Percentiles rank a stretch among this genome's conserved stretches.
These are phyloP conservation scores for Drosophila neutralis DNA, from an alignment of 2,888 invertebrate species.

Conservation along the genomic window DNA sequence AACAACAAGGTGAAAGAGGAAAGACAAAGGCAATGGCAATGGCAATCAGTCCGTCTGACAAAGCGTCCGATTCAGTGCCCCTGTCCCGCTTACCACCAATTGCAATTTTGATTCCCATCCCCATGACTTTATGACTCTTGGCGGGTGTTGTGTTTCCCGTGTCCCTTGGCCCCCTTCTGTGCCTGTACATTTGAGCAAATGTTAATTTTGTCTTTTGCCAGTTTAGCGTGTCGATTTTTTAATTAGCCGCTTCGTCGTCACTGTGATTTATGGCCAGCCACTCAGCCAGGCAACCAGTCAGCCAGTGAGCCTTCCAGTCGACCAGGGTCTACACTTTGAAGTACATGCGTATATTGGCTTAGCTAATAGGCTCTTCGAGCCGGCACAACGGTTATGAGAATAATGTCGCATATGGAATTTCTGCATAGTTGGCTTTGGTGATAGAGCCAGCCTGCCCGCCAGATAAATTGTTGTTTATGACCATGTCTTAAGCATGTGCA, in stretches of 20 bases:
- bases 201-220: constrained; percentile 79
- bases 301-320: background rate
- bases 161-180: constrained; percentile 4
- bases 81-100: constrained; percentile 4
- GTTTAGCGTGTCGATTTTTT: constrained; percentile 81
- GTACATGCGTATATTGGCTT: constrained; percentile 68
- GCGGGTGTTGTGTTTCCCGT: constrained; percentile 42
- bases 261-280: constrained; percentile 73
- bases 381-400: constrained; percentile 65
- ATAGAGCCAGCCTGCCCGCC: constrained; percentile 40
- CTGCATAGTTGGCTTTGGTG: constrained; percentile 60
- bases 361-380: constrained; percentile 72
- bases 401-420: constrained; percentile 77
- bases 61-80: constrained; percentile 35
- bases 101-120: constrained; percentile 48
- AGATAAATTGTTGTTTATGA: constrained; percentile 66
- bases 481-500: constrained; percentile 56
- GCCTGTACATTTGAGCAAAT: constrained; percentile 51
- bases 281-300: constrained; percentile 23
- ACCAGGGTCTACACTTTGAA: constrained; percentile 64
- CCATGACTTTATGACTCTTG: constrained; percentile 41
- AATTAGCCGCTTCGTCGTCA: constrained; percentile 80
- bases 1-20: constrained; percentile 7
- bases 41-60: constrained; percentile 64
- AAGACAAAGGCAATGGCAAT: constrained; percentile 44